Conservation (phyloP, 2,888 invertebrate species). For the Sminthurinus aureus region DNA sequence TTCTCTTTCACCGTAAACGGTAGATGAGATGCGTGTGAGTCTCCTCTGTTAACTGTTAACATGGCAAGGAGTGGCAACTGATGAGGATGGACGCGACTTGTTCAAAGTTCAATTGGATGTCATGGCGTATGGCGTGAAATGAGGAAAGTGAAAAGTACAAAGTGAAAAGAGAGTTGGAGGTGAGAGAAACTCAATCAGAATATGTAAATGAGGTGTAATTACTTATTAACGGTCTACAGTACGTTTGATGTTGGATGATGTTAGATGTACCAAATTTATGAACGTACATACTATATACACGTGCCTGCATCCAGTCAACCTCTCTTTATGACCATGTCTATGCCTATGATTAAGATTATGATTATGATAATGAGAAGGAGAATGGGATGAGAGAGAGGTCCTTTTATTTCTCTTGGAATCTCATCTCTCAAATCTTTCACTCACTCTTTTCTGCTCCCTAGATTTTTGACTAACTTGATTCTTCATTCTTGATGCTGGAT, state of each 20-base stretch:
- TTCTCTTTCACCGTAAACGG: too few relatives aligned
- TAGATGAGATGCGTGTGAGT: too few relatives aligned
- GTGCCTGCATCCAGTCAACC: neutral
- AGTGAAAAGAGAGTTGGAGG: neutral
- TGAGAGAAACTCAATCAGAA: slow-evolving; percentile 7
- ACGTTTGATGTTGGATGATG: too few relatives aligned
- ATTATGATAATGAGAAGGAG: neutral
- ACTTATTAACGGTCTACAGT: neutral
- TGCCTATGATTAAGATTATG: neutral
- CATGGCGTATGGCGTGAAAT: neutral
- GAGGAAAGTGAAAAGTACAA: too few relatives aligned
- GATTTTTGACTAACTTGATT: too few relatives aligned
- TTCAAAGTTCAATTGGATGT: neutral
- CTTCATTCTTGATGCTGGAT: neutral
- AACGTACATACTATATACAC: neutral
- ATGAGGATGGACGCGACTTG: neutral
- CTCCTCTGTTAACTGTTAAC: too few relatives aligned
- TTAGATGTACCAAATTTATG: neutral
- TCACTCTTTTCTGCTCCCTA: neutral
- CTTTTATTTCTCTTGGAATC: neutral
- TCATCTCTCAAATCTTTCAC: neutral
- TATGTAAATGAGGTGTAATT: slow-evolving; percentile 8
- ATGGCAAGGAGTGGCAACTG: too few relatives aligned
- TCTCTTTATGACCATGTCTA: too few relatives aligned
- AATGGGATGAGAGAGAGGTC: too few relatives aligned